These are phyloP conservation scores for Meloidogyne hapla DNA, from an alignment of 1,140 invertebrate species.

Conservation along the genomic window DNA sequence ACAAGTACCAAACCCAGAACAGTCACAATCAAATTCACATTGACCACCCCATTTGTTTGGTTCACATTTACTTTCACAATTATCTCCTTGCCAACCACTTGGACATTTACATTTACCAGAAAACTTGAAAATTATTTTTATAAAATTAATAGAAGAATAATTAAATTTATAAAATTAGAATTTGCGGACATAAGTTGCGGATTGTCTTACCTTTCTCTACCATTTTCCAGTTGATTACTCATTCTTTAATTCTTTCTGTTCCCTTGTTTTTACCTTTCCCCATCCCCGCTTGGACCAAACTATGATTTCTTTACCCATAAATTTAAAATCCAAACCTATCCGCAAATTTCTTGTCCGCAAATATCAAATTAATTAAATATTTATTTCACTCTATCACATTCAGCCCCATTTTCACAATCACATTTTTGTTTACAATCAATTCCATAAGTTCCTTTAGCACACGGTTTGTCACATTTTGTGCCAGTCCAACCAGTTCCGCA, in stretches of 20 bases:
- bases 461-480: conserved; percentile 63
- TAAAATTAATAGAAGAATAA: conserved; percentile 47
- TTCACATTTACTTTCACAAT: conserved; percentile 51
- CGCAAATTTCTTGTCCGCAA: too few relatives aligned
- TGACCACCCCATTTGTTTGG: conserved; percentile 49
- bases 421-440: conserved; percentile 68
- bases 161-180: too few relatives aligned
- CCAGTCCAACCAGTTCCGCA: conserved; percentile 79
- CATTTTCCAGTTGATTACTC: too few relatives aligned
- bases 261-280: too few relatives aligned
- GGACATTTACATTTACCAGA: conserved; percentile 81
- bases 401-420: conserved; percentile 83
- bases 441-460: conserved; percentile 64
- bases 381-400: conserved; percentile 79
- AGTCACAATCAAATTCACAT: conserved; percentile 54
- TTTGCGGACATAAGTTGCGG: too few relatives aligned
- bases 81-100: conserved; percentile 75
- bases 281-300: too few relatives aligned
- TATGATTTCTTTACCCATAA: too few relatives aligned
- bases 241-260: too few relatives aligned
- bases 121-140: conserved; percentile 67
- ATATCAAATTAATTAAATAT: conserved; percentile 41
- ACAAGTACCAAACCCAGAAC: conserved; percentile 50
- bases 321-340: too few relatives aligned
- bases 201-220: too few relatives aligned